A percentile compares a stretch with the other conserved stretches of the same genome.
phyloP scores from a whole-genome alignment of 2,113 vertebrate genomes.

The Muntiacus muntjak region DNA sequence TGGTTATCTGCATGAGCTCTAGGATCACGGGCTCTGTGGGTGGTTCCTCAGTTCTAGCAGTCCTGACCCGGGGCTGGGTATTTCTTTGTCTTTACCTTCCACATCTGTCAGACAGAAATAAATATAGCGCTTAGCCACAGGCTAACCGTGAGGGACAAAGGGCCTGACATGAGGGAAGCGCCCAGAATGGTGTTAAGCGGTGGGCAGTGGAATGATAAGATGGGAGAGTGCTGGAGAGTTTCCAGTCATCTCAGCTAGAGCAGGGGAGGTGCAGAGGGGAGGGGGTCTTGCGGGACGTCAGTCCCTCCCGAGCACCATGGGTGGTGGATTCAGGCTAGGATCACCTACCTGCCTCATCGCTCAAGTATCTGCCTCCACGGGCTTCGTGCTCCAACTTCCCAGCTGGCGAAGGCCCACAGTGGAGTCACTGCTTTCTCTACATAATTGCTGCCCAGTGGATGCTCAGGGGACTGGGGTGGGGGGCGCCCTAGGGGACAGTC shows the following conservation, averaged over 20 bases:
- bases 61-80: not conserved
- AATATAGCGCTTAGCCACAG: not conserved
- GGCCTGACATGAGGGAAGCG: not conserved
- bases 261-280: not conserved
- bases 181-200: not conserved
- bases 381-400: accelerated
- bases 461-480: not conserved
- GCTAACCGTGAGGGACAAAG: not conserved
- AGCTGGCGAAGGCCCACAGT: no score
- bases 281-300: accelerated
- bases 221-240: not conserved
- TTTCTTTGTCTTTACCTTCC: not conserved
- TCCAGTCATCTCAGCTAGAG: not conserved
- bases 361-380: accelerated
- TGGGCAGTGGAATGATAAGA: not conserved
- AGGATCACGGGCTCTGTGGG: not conserved
- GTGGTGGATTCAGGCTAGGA: not conserved
- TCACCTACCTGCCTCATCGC: accelerated
- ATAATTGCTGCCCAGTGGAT: not conserved
- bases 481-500: no score
- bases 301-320: not conserved
- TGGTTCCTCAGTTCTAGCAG: not conserved
- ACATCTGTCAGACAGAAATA: not conserved
- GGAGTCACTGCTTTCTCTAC: not conserved
- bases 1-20: not conserved